Evolutionary conservation across 2,888 invertebrate genomes (phyloP).

Genomic region (Yponomeuta evonymella): DNA sequence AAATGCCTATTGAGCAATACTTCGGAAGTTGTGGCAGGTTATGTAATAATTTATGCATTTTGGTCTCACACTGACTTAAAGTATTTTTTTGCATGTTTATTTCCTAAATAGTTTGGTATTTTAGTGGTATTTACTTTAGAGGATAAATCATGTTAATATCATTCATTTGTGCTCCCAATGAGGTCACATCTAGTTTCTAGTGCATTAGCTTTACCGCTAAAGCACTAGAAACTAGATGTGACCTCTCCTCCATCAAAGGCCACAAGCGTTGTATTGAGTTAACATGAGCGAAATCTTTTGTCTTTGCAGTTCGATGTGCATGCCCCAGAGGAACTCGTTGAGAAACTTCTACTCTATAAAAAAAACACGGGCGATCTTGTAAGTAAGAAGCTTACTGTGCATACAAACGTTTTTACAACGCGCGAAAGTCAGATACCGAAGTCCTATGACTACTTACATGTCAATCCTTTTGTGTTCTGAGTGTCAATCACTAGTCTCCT

Average conservation of each 20-base stretch:
- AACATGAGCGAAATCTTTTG: neutral
- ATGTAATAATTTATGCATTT: too few relatives aligned
- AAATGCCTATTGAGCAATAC: neutral
- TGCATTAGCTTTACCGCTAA: neutral
- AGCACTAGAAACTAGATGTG: too few relatives aligned
- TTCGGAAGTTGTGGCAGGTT: neutral
- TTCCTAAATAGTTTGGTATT: neutral
- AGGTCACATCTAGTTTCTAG: neutral
- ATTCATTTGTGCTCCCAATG: neutral
- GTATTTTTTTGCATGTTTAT: neutral
- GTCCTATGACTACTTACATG: too few relatives aligned
- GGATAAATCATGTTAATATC: neutral
- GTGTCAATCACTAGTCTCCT: too few relatives aligned
- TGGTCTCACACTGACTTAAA: neutral
- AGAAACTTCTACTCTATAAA: conserved; percentile 48
- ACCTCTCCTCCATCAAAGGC: too few relatives aligned
- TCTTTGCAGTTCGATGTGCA: conserved; percentile 6
- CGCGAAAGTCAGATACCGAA: too few relatives aligned
- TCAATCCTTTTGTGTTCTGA: too few relatives aligned
- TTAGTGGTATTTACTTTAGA: neutral
- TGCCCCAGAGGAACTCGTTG: conserved; percentile 31
- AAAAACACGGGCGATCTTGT: conserved; percentile 45
- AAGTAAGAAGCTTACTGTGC: conserved; percentile 24
- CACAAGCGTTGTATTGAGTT: too few relatives aligned
- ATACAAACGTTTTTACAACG: too few relatives aligned